These are phyloP conservation scores for Cecropterus lyciades DNA, from an alignment of 1,140 invertebrate species.

Conservation along the genomic window DNA sequence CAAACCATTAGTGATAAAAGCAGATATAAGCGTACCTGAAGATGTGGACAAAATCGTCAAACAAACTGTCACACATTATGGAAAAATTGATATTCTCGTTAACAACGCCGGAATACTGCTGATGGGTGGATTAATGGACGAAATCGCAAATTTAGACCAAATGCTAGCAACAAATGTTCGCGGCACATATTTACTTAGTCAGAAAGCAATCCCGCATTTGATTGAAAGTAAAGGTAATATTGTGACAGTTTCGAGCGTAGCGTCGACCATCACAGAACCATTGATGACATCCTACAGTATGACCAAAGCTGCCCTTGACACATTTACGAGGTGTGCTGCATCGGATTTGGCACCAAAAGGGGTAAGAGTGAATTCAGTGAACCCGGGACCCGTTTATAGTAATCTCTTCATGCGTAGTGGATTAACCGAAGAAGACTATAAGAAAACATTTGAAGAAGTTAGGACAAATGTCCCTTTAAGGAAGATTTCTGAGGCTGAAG, in stretches of 20 bases:
- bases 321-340: constrained; percentile 89
- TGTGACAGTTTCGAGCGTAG: constrained; percentile 92
- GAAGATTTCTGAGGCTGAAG: constrained; percentile 49
- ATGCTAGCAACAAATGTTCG: constrained; percentile 90
- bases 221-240: constrained; percentile 90
- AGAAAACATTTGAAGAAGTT: constrained; percentile 43
- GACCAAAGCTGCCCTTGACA: constrained; percentile 92
- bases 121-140: constrained; percentile 84
- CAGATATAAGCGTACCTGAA: constrained; percentile 87
- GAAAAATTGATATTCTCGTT: constrained; percentile 88
- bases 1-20: constrained; percentile 83
- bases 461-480: constrained; percentile 46
- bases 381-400: constrained; percentile 90
- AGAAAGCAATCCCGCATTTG: constrained; percentile 89
- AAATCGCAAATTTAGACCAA: constrained; percentile 88
- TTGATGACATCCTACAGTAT: constrained; percentile 89
- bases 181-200: constrained; percentile 89
- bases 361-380: constrained; percentile 91
- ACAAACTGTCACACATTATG: constrained; percentile 85
- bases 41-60: constrained; percentile 86
- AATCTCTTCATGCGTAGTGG: constrained; percentile 87
- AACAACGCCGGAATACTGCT: constrained; percentile 91
- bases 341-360: constrained; percentile 88
- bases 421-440: constrained; percentile 45
- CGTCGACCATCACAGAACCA: constrained; percentile 86